Evolutionary conservation across 2,113 vertebrate genomes (phyloP), one percentile per base, ranked within the genome.

Genomic region (Gymnorhina tibicen): DNA sequence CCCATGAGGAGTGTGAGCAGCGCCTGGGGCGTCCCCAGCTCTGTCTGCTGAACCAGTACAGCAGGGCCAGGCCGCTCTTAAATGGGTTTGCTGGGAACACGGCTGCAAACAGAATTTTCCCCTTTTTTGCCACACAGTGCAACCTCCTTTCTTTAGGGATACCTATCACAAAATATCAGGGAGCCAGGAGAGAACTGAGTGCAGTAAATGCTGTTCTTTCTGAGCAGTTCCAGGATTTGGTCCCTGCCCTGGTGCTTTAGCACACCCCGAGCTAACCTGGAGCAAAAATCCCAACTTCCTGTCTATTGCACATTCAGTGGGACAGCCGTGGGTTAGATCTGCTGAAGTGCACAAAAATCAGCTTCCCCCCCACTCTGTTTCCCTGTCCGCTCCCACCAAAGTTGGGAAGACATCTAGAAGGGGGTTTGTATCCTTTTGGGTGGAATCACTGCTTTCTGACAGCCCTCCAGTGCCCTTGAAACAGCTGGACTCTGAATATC

Each of bases 241-340:
- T 49, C 30, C 24, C 33, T 56, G 41, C 33, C 37, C 4, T 3
- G 24, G 23, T 47, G 44, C 46, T 87, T 79, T 67, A 59, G 7
- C 26, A 55, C 58, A 9, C 8, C 62, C 39, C 5, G 22, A 35
- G 33, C 46, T 68, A 33, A 68, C 10, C 74, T 44, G 47, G 53
- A 92, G 52, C 16, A 42, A 44, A 64, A 58, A 20, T 32, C 27
- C 30, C 55, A 33, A 4, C 2, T 49, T 74, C 10, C 33, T 60
- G 37, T 8, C n/a, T 18, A 0, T 2, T 21, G 26, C 22, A 0
- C 4, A 7, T 26, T 46, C 2, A 1, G 47, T 37, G 39, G 35
- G 53, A 49, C 16, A 91, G 49, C 22, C 3, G 7, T 5, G 15
- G 22, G 16, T 62, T 10, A 32, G 52, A 24, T 33, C 46, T 83